A percentile compares a stretch with the other conserved stretches of the same genome.
Conservation (phyloP, 2,888 invertebrate genomes). For the Microplitis manilae region DNA sequence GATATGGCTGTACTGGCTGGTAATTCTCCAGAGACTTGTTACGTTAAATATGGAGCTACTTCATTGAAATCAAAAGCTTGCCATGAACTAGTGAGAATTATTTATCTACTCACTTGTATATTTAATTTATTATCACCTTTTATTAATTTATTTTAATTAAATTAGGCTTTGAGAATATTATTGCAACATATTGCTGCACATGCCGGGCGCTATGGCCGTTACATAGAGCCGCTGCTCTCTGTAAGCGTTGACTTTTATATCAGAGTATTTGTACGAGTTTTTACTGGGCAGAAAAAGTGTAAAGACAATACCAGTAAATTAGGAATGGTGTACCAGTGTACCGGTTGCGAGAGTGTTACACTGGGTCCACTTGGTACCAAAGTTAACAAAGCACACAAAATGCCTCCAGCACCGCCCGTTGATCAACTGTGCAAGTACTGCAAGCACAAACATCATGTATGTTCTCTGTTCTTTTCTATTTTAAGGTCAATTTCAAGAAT, state of each 20-base stretch:
- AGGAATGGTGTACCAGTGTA: conserved; percentile 90
- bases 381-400: conserved; percentile 75
- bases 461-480: conserved; percentile 52
- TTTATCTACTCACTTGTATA: conserved; percentile 45
- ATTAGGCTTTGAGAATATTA: conserved; percentile 91
- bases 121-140: background rate
- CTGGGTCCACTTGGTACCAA: conserved; percentile 84
- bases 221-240: conserved; percentile 91
- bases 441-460: conserved; percentile 81
- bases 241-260: conserved; percentile 98
- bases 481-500: background rate
- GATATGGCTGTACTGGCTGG: conserved; percentile 98
- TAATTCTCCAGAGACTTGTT: conserved; percentile 94
- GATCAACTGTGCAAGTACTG: conserved; percentile 83
- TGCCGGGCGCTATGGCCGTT: conserved; percentile 93
- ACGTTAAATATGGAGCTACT: conserved; percentile 92
- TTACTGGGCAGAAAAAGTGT: conserved; percentile 85
- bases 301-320: conserved; percentile 91
- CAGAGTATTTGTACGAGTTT: conserved; percentile 90
- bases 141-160: background rate
- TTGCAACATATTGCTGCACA: conserved; percentile 91
- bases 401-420: conserved; percentile 82
- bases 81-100: conserved; percentile 89
- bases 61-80: conserved; percentile 89
- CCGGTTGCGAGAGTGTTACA: conserved; percentile 87